Conservation (phyloP, 2,797 vertebrate species). For the Acipenser ruthenus region DNA sequence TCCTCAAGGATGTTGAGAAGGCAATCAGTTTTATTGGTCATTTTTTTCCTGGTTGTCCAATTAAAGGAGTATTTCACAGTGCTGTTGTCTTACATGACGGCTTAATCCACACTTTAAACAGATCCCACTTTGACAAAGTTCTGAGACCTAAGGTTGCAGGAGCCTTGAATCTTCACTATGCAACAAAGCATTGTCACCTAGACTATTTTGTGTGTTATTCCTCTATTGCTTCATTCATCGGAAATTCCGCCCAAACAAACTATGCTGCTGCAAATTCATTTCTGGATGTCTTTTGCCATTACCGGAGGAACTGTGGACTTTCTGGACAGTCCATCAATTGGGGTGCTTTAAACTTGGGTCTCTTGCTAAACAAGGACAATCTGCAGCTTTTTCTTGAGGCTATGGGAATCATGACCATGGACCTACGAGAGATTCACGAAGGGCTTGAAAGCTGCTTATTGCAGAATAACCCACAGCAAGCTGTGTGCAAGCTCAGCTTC, state of each 20-base stretch:
- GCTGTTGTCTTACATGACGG: conserved; percentile 71
- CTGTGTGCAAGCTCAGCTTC: conserved; percentile 67
- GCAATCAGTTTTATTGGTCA: conserved; percentile 49
- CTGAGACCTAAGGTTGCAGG: conserved; percentile 74
- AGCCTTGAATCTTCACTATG: conserved; percentile 69
- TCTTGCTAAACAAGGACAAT: conserved; percentile 60
- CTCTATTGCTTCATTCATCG: conserved; percentile 71
- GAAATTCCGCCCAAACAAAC: conserved; percentile 71
- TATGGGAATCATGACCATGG: conserved; percentile 67
- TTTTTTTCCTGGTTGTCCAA: conserved; percentile 46
- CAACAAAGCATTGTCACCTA: conserved; percentile 58
- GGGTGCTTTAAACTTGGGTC: conserved; percentile 75
- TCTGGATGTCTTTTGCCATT: conserved; percentile 73
- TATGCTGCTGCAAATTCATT: conserved; percentile 82
- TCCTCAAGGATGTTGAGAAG: conserved; percentile 45
- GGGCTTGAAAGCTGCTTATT: conserved; percentile 59
- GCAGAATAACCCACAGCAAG: conserved; percentile 65
- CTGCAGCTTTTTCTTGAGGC: conserved; percentile 64
- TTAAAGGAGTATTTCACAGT: conserved; percentile 80
- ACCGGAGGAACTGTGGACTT: conserved; percentile 67
- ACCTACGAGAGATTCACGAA: conserved; percentile 59
- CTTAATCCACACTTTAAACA: conserved; percentile 55
- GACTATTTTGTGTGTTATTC: conserved; percentile 84
- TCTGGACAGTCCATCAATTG: conserved; percentile 77
- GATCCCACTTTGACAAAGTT: conserved; percentile 61